Evolutionary conservation across 2,113 vertebrate genomes (phyloP), one percentile per base, ranked within the genome.

Genomic region (Nanger granti): DNA sequence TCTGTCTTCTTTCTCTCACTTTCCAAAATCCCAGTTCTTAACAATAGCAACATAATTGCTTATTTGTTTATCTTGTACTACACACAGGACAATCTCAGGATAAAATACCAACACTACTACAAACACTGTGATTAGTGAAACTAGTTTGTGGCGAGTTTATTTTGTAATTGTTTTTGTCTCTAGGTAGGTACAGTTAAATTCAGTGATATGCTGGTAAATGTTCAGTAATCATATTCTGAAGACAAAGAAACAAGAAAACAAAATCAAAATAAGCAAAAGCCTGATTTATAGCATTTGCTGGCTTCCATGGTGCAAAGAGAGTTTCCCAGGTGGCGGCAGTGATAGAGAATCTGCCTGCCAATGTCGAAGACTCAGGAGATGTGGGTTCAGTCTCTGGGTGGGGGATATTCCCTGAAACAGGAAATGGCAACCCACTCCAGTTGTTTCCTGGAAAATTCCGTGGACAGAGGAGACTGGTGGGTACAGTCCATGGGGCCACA

Each of bases 121-220:
- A 34, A 66, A 73, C 20, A 29, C 26, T 29, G 9, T 64, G 26
- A 57, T 93, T 90, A 94, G 49, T 60, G 82, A 95, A 95, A 41
- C 41, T 85, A 86, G 91, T 95, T 92, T 86, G 69, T 22, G 9
- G 14, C 55, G 26, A 69, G 95, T 97, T 84, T 97, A 52, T 54
- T 95, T 93, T 94, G 85, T 92, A 86, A 94, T 93, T 88, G 73
- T 55, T 96, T 93, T 85, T 92, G 85, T 95, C 88, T 69, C 60
- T 60, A 60, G 54, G 52, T 87, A 90, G 20, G 31, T 59, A 69
- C 15, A n/a, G 26, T 82, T 94, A 93, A 92, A 93, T 91, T 80
- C 44, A 91, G 3, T 34, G 34, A 7, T 79, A 6, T 76, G 54
- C 64, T 86, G 29, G 24, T 82, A 95, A 90, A 92, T 66, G 44